These are phyloP conservation scores for Orchestes rusci DNA, from an alignment of 2,888 invertebrate genomes.

Conservation along the genomic window DNA sequence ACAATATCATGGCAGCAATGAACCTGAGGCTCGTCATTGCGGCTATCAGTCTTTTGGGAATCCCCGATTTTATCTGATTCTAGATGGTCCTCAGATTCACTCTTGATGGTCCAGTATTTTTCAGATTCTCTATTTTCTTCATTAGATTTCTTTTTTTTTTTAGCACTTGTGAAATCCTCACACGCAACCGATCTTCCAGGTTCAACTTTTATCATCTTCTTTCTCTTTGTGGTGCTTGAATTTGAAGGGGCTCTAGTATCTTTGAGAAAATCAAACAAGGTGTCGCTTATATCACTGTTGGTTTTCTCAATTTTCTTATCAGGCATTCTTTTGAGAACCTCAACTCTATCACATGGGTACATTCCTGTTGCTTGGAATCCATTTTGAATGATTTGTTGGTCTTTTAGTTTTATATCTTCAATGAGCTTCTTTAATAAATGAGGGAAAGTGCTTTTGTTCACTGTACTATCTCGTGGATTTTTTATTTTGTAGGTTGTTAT, in stretches of 20 bases:
- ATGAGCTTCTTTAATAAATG: slow-evolving; percentile 3
- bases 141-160: neutral
- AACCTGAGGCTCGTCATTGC: slow-evolving; percentile 1
- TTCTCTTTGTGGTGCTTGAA: slow-evolving; percentile 3
- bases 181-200: slow-evolving; percentile 1
- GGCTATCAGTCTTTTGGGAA: neutral
- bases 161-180: slow-evolving; percentile 1
- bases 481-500: slow-evolving; percentile 2
- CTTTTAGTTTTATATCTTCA: slow-evolving; percentile 1
- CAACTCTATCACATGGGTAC: neutral
- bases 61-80: neutral
- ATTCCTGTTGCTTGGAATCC: neutral
- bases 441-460: slow-evolving; percentile 2
- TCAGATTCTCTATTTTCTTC: neutral
- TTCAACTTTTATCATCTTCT: neutral
- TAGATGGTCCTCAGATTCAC: neutral
- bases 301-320: neutral
- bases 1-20: neutral
- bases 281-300: neutral
- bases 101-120: neutral
- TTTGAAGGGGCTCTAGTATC: neutral
- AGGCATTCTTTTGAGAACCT: neutral
- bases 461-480: neutral
- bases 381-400: slow-evolving; percentile 1
- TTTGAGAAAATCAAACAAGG: neutral